Evolutionary conservation across 2,113 vertebrate species (phyloP), one percentile per base, ranked within the genome.

Genomic region (Mustelus asterias): DNA sequence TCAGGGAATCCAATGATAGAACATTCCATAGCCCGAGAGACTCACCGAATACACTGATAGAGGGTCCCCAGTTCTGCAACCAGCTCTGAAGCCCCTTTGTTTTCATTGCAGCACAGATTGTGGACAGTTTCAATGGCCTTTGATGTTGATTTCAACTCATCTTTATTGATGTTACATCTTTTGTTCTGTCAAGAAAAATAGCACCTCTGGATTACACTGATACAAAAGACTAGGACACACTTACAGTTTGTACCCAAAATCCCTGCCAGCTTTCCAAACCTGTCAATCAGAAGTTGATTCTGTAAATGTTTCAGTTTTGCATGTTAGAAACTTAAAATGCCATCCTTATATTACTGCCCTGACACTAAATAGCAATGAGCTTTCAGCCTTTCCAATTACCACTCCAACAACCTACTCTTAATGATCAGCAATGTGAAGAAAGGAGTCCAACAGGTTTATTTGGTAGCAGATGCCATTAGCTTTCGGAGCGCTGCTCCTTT

Each of bases 81-180:
- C 85, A 99, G 97, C 96, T 99, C 99, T 0, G 99, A 99, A 0
- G 99, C 99, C 8, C 99, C 99, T 97, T 99, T 99, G 98, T 99
- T 99, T 97, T 99, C 99, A 1, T 99, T 99, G 97, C 99, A 99
- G 96, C 99, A 99, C 94, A 99, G 97, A 95, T 98, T 99, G 97
- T 99, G 99, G 26, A 99, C 99, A 0, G 99, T 99, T 96, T 99
- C 99, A 0, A 99, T 98, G 13, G 99, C 99, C 96, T 99, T 99
- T 0, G 99, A 99, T 0, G 99, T 99, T 0, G 99, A 99, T 97
- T 99, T 99, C 78, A 99, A 97, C 96, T 99, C 99, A 7, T 99
- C 99, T 96, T 99, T 99, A 96, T 99, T 99, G 96, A 99, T 99
- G 97, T 98, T 99, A 60, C 99, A 98, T 63, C 99, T 98, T 96